Evolutionary conservation across 2,888 invertebrate genomes (phyloP).

Genomic region (Pecten maximus): DNA sequence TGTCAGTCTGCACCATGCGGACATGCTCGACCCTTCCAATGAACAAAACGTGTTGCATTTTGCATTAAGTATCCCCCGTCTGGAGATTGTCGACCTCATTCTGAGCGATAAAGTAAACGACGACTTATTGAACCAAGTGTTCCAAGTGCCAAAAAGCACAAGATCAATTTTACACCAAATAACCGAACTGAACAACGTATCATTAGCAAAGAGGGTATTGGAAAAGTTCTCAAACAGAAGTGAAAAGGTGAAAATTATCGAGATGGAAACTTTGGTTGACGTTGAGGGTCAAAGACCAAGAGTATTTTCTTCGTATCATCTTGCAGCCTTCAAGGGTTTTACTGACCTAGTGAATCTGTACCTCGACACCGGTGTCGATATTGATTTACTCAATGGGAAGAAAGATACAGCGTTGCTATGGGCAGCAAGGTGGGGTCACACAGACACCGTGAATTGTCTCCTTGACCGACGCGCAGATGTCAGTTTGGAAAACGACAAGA

Average conservation of each 20-base stretch:
- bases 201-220: slow-evolving; percentile 64
- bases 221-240: slow-evolving; percentile 49
- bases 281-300: slow-evolving; percentile 79
- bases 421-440: slow-evolving; percentile 79
- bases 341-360: slow-evolving; percentile 65
- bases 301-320: slow-evolving; percentile 72
- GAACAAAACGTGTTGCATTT: slow-evolving; percentile 70
- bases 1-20: background rate
- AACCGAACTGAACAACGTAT: slow-evolving; percentile 71
- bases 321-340: slow-evolving; percentile 72
- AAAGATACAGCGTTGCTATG: slow-evolving; percentile 80
- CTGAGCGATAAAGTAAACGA: slow-evolving; percentile 57
- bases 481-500: slow-evolving; percentile 78
- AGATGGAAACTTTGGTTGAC: slow-evolving; percentile 70
- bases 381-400: slow-evolving; percentile 74
- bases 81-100: slow-evolving; percentile 55
- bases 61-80: slow-evolving; percentile 62
- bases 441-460: slow-evolving; percentile 64
- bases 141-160: slow-evolving; percentile 70
- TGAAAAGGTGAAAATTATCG: slow-evolving; percentile 54
- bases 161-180: slow-evolving; percentile 76
- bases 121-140: slow-evolving; percentile 62
- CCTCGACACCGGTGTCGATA: slow-evolving; percentile 62
- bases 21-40: slow-evolving; percentile 56
- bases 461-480: slow-evolving; percentile 69